Percentiles rank a stretch among this genome's conserved stretches.
These are phyloP conservation scores for Helostoma temminkii DNA, from an alignment of 2,797 vertebrate genomes.

Conservation along the genomic window DNA sequence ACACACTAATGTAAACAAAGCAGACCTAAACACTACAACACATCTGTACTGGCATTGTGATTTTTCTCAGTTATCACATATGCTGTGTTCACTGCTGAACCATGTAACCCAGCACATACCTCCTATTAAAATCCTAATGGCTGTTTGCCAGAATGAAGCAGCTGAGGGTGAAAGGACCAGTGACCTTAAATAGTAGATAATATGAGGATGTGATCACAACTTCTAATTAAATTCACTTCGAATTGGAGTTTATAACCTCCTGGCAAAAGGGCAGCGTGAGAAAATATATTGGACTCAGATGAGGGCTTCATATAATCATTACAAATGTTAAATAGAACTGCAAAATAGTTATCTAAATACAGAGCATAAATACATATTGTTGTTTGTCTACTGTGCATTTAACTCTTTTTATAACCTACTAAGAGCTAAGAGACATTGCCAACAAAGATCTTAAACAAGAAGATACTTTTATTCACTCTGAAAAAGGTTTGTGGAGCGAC, in stretches of 20 bases:
- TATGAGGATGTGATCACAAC: constrained; percentile 44
- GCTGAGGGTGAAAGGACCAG: constrained; percentile 43
- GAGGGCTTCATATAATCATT: constrained; percentile 14
- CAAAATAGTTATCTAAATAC: background rate
- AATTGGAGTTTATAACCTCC: constrained; percentile 43
- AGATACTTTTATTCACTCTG: constrained; percentile 17
- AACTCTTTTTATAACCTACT: background rate
- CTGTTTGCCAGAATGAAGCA: constrained; percentile 37
- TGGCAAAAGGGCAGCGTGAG: constrained; percentile 14
- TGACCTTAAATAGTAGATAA: constrained; percentile 56
- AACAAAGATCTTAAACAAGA: constrained; percentile 21
- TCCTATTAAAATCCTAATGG: constrained; percentile 46
- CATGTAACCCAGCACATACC: constrained; percentile 11
- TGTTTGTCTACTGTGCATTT: background rate
- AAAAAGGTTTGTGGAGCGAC: constrained; percentile 18
- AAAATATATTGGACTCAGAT: background rate
- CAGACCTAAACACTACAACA: background rate
- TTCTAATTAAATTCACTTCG: constrained; percentile 54
- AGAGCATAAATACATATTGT: background rate
- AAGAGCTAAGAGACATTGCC: background rate
- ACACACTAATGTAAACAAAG: background rate
- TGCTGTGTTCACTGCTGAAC: constrained; percentile 33
- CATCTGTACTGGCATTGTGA: background rate
- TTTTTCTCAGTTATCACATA: constrained; percentile 6
- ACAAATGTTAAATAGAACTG: background rate